Conservation (phyloP, 2,113 vertebrate genomes). For the Diadophis punctatus region DNA sequence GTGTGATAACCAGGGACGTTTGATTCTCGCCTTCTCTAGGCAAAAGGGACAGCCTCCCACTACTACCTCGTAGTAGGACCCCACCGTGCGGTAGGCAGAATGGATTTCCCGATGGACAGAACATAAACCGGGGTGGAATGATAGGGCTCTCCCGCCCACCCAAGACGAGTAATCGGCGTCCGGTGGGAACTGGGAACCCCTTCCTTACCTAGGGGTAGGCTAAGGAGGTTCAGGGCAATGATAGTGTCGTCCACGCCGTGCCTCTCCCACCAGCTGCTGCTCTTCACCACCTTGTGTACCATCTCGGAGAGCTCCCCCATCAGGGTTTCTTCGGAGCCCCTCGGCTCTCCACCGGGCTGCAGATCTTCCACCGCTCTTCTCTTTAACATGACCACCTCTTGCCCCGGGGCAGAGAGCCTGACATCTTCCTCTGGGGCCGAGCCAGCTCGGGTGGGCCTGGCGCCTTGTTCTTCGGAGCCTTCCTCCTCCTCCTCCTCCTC, state of each 20-base stretch:
- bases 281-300: slow-evolving; percentile 77
- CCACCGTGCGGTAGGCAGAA: not conserved
- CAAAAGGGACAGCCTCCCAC: not conserved
- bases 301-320: slow-evolving; percentile 82
- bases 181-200: not conserved
- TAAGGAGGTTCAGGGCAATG: slow-evolving; percentile 74
- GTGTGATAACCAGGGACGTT: not conserved
- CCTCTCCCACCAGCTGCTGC: slow-evolving; percentile 93
- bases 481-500: not conserved
- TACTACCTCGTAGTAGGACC: not conserved
- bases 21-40: not conserved
- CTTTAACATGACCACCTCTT: not conserved
- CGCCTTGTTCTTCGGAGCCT: not conserved
- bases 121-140: too few species aligned
- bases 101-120: not conserved
- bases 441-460: not conserved
- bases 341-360: not conserved
- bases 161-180: rapidly evolving
- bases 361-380: not conserved
- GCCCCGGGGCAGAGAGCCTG: not conserved
- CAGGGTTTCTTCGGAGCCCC: slow-evolving; percentile 62
- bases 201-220: slow-evolving; percentile 75
- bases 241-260: slow-evolving; percentile 82
- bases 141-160: not conserved
- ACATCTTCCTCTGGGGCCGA: not conserved